Conservation (phyloP, 2,888 invertebrate genomes). For the Timema cristinae region DNA sequence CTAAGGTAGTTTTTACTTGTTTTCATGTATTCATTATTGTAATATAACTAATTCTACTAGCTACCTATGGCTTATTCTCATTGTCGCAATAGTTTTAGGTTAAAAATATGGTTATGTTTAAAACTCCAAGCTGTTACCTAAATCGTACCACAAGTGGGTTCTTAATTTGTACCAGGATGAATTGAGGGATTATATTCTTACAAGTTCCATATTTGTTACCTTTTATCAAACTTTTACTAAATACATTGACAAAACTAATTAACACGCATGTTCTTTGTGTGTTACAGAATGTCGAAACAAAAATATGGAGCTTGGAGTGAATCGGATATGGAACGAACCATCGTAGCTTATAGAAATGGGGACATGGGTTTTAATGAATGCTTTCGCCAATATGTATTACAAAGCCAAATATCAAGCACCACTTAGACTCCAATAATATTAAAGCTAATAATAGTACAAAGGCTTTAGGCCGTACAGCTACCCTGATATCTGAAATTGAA, state of each 20-base stretch:
- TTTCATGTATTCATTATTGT: no score
- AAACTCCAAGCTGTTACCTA: no score
- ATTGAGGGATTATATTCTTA: no score
- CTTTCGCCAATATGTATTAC: background rate
- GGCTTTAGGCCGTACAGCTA: background rate
- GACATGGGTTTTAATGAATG: background rate
- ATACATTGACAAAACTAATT: background rate
- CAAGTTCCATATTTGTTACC: no score
- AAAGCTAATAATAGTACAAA: background rate
- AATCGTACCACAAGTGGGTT: no score
- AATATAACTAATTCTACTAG: no score
- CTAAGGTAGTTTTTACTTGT: no score
- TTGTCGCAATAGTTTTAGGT: no score
- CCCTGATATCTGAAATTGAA: background rate
- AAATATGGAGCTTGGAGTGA: conserved; percentile 2
- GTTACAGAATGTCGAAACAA: conserved; percentile 3
- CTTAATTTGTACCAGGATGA: no score
- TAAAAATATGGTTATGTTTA: no score
- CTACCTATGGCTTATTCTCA: no score
- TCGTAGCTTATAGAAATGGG: background rate
- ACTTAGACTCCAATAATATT: background rate
- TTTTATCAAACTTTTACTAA: no score
- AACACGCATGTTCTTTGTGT: background rate
- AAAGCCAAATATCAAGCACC: background rate
- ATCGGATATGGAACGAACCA: background rate